phyloP scores from a whole-genome alignment of 2,888 invertebrate species.

The Aphodius sticticus region DNA sequence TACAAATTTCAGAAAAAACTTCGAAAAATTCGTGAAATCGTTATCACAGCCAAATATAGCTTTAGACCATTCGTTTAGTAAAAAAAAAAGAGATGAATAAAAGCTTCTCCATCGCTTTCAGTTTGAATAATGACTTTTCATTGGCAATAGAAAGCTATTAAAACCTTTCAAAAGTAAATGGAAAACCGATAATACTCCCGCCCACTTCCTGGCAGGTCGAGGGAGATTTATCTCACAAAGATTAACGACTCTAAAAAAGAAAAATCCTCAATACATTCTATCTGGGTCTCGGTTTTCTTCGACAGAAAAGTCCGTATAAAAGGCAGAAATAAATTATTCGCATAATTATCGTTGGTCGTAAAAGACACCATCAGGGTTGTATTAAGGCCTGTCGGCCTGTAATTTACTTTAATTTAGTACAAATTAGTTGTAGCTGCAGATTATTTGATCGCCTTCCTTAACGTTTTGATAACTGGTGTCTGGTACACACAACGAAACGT shows the following conservation, averaged over 20 bases:
- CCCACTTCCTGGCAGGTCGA: not conserved
- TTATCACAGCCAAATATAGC: no score
- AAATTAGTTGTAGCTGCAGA: no score
- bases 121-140: not conserved
- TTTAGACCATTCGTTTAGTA: not conserved
- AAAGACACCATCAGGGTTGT: no score
- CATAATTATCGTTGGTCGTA: no score
- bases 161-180: conserved; percentile 4
- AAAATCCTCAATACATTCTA: not conserved
- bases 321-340: no score
- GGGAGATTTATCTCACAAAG: not conserved
- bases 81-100: not conserved
- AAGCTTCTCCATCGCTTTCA: not conserved
- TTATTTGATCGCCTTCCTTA: no score
- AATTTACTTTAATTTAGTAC: no score
- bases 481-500: no score
- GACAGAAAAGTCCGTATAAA: not conserved
- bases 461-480: no score
- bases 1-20: no score
- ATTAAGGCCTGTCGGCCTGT: no score
- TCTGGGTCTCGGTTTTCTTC: not conserved
- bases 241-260: not conserved
- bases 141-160: not conserved
- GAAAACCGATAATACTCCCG: not conserved
- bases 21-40: no score